phyloP scores from a whole-genome alignment of 2,888 invertebrate species.

The Yponomeuta sedellus region DNA sequence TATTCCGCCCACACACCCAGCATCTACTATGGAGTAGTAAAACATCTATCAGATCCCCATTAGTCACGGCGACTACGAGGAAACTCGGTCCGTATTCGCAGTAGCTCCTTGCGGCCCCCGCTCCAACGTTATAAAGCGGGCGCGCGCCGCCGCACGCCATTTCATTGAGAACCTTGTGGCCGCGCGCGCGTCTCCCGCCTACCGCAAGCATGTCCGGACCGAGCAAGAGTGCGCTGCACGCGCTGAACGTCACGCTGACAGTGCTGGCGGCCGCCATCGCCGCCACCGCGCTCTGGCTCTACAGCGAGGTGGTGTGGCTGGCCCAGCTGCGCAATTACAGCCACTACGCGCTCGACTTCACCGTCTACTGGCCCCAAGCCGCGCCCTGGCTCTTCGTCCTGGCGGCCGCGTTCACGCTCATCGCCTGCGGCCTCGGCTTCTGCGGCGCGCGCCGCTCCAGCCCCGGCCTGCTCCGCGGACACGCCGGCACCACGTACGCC shows the following conservation, averaged over 20 bases:
- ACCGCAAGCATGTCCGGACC: conserved; percentile 29
- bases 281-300: conserved; percentile 54
- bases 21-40: neutral
- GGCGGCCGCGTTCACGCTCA: conserved; percentile 46
- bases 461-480: conserved; percentile 41
- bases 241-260: conserved; percentile 43
- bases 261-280: conserved; percentile 46
- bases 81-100: neutral
- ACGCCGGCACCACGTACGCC: conserved; percentile 40
- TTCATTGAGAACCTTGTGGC: neutral
- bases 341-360: conserved; percentile 62
- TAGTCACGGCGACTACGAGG: neutral
- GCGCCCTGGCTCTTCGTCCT: conserved; percentile 64
- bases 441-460: conserved; percentile 46
- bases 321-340: conserved; percentile 51
- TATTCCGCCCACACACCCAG: neutral
- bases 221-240: conserved; percentile 32
- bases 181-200: neutral
- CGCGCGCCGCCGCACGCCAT: conserved; percentile 8
- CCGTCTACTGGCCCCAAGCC: conserved; percentile 64
- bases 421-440: conserved; percentile 52
- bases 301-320: conserved; percentile 47
- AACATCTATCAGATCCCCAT: neutral
- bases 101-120: conserved; percentile 3
- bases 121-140: neutral